Base-by-base conservation (phyloP, 2,113 vertebrate genomes). In the Pseudolaguvia tuberculata region DNA sequence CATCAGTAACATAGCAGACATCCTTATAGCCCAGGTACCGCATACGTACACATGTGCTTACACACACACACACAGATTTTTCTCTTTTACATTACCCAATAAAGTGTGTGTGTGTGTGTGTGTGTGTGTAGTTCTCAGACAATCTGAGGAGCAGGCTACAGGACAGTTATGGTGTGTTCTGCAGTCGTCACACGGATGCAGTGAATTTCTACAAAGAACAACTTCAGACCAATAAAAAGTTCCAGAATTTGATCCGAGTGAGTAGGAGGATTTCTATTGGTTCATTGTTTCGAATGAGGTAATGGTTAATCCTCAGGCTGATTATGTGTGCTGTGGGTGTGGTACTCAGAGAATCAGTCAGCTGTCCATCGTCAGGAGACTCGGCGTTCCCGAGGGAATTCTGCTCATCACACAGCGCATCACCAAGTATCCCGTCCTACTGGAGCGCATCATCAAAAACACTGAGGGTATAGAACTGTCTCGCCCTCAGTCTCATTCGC, bases 321-420 rank as follows among this genome's bases (percentile, higher is more conserved):
- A 4, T 47, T 20, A 18, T 35, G 61, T n/a, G 39, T 3, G 13
- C 8, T 45, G 27, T 61, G 25, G 31, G 58, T 61, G 25, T 61
- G 9, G n/a, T 51, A 47, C 70, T 14, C 79, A 99, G 96, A 97
- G 93, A 92, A 90, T 98, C 0, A 84, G 93, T 83, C 94, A 93
- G 83, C 87, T 88, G 14, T 82, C 94, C 70, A 86, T 97, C 0
- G 92, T 98, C 76, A 86, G 94, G 72, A 84, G 96, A 11, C 84
- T 96, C 2, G 94, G 94, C 0, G 83, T 99, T 15, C 93, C 94
- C 15, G 97, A 98, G 67, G 96, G 94, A n/a, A 92, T 97, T 62
- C 89, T 98, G 0, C 84, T 99, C 50, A 93, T 98, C 18, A 96
- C 96, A 0, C 97, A 99, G 72, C 95, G 97, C 70, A 94, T 99